Conservation (phyloP, 2,888 invertebrate genomes). For the Nycteola revayana region DNA sequence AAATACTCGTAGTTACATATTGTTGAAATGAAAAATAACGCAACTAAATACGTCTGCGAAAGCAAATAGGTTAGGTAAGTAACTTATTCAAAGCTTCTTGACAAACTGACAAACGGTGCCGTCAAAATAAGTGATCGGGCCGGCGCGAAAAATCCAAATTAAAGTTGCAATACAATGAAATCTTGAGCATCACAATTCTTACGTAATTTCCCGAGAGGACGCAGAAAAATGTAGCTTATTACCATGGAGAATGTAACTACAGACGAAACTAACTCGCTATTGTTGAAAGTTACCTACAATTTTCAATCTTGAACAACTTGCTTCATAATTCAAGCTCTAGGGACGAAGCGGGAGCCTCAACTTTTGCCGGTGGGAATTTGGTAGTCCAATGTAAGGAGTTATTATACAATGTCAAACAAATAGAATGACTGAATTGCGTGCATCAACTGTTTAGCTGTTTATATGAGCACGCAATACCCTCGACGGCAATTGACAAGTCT, state of each 20-base stretch:
- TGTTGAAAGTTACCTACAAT: slow-evolving; percentile 52
- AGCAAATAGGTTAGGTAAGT: no score
- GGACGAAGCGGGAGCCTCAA: slow-evolving; percentile 45
- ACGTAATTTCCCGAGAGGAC: slow-evolving; percentile 53
- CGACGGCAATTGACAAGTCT: slow-evolving; percentile 17
- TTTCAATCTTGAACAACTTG: slow-evolving; percentile 67
- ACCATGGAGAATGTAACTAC: slow-evolving; percentile 35
- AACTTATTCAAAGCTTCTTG: slow-evolving; percentile 5
- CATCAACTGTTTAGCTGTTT: slow-evolving; percentile 12
- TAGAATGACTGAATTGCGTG: slow-evolving; percentile 12
- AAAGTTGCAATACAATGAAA: slow-evolving; percentile 23
- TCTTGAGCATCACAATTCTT: slow-evolving; percentile 30
- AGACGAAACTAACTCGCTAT: slow-evolving; percentile 42
- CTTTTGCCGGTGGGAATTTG: slow-evolving; percentile 47
- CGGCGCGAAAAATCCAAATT: slow-evolving; percentile 22
- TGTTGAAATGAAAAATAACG: no score
- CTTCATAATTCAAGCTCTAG: slow-evolving; percentile 60
- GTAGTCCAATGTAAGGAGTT: slow-evolving; percentile 38
- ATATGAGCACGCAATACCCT: slow-evolving; percentile 46
- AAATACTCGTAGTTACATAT: no score
- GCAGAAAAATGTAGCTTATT: slow-evolving; percentile 53
- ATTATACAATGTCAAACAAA: slow-evolving; percentile 31
- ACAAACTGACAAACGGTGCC: slow-evolving; percentile 20
- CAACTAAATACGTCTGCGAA: no score
- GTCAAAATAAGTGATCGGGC: slow-evolving; percentile 26